Conservation (phyloP, 2,113 vertebrate species). For the Coptodon bakossiorum region DNA sequence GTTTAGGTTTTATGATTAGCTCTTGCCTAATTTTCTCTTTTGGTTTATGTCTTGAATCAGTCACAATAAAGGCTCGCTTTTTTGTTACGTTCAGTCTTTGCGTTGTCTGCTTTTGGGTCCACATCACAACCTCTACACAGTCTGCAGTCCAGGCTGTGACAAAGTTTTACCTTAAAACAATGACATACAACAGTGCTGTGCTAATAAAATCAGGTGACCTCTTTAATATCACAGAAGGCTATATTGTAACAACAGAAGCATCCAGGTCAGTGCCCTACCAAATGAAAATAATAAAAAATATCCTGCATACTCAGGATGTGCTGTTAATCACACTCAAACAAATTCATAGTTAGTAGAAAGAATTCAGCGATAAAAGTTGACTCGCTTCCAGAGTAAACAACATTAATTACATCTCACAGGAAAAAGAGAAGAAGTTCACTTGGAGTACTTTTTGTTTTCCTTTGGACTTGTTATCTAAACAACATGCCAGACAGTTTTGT, state of each 20-base stretch:
- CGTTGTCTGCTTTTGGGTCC: neutral
- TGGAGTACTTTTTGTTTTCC: neutral
- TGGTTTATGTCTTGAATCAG: neutral
- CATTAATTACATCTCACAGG: neutral
- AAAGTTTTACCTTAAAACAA: neutral
- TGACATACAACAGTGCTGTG: neutral
- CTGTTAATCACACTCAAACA: neutral
- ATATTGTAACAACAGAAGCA: neutral
- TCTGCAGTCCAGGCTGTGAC: neutral
- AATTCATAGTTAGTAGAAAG: neutral
- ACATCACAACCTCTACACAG: neutral
- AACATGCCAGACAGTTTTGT: neutral
- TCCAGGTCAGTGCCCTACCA: neutral
- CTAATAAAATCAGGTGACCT: neutral
- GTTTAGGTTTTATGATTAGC: neutral
- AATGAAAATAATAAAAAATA: neutral
- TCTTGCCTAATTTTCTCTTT: neutral
- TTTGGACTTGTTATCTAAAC: neutral
- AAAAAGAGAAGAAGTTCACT: neutral
- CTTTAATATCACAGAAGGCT: neutral
- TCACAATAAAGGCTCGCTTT: neutral
- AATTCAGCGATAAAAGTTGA: neutral
- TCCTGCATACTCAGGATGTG: neutral
- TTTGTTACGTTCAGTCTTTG: neutral
- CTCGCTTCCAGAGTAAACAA: neutral